Evolutionary conservation across 2,797 vertebrate species (phyloP).

Genomic region (Myiothlypis coronata): DNA sequence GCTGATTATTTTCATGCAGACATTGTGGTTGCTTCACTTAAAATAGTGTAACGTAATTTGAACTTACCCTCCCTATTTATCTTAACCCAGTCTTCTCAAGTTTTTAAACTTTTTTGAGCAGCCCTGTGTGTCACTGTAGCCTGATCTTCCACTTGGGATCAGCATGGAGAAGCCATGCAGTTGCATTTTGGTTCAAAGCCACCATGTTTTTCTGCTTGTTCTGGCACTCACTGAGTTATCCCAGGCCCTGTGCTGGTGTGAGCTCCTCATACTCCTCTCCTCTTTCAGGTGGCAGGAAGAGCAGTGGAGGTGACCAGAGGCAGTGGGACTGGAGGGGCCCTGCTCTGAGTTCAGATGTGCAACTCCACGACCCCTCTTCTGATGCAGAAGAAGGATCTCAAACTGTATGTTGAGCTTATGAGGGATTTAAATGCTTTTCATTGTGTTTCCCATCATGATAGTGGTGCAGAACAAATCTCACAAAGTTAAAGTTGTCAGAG

Average conservation of each 20-base stretch:
- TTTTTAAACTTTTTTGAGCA: neutral
- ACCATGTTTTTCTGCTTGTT: neutral
- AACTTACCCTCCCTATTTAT: neutral
- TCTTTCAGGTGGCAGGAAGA: constrained; percentile 81
- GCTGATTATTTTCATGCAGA: neutral
- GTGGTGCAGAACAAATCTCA: neutral
- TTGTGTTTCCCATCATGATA: fast-evolving
- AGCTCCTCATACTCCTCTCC: neutral
- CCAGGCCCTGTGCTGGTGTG: neutral
- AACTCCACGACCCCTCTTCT: constrained; percentile 71
- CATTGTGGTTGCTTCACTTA: neutral
- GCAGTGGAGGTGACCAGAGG: constrained; percentile 68
- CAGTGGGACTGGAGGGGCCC: constrained; percentile 77
- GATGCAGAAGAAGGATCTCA: constrained; percentile 71
- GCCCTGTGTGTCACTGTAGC: neutral
- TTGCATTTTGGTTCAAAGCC: neutral
- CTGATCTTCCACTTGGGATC: neutral
- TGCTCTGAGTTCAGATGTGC: constrained; percentile 75
- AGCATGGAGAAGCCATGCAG: neutral
- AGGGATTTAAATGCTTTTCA: neutral
- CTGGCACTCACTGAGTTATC: neutral
- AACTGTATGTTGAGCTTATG: constrained; percentile 64
- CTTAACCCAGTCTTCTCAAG: neutral
- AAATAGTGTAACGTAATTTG: neutral
- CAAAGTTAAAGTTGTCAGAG: neutral